phyloP scores from a whole-genome alignment of 2,113 vertebrate genomes.

The Microcebus tavaratra region DNA sequence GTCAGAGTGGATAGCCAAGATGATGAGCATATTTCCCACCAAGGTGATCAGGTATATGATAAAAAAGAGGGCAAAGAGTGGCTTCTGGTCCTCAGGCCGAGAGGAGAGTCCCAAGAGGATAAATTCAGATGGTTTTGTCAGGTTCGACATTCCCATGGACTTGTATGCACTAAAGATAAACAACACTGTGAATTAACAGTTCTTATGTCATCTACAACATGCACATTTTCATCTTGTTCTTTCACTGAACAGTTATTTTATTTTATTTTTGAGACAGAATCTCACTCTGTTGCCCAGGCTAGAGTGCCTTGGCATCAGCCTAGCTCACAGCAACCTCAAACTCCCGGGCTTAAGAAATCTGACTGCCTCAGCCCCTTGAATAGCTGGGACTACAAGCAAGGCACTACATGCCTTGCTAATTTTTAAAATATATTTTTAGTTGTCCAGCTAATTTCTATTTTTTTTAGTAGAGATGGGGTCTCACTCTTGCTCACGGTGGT shows the following conservation, averaged over 20 bases:
- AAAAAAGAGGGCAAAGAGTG: slow-evolving; percentile 13
- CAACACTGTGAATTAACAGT: not conserved
- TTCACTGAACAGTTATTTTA: not conserved
- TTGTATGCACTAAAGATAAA: not conserved
- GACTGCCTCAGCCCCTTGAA: too few relatives aligned
- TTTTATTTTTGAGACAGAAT: too few relatives aligned
- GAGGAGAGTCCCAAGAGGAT: slow-evolving; percentile 50
- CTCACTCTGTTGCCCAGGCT: too few relatives aligned
- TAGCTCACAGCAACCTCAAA: too few relatives aligned
- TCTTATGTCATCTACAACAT: not conserved
- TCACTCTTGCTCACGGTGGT: too few relatives aligned
- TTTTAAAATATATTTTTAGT: too few relatives aligned
- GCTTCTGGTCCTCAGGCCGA: not conserved
- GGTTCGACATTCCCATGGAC: not conserved
- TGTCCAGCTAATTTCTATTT: too few relatives aligned
- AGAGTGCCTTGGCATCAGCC: too few relatives aligned
- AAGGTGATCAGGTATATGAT: slow-evolving; percentile 46
- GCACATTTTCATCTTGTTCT: not conserved
- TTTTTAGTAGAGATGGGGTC: too few relatives aligned
- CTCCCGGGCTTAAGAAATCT: too few relatives aligned
- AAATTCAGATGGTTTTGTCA: not conserved
- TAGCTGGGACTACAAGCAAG: too few relatives aligned
- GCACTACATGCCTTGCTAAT: too few relatives aligned
- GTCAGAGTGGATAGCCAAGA: not conserved
- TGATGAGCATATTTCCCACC: not conserved